phyloP scores from a whole-genome alignment of 2,797 vertebrate species.

The Pelodytes ibericus region DNA sequence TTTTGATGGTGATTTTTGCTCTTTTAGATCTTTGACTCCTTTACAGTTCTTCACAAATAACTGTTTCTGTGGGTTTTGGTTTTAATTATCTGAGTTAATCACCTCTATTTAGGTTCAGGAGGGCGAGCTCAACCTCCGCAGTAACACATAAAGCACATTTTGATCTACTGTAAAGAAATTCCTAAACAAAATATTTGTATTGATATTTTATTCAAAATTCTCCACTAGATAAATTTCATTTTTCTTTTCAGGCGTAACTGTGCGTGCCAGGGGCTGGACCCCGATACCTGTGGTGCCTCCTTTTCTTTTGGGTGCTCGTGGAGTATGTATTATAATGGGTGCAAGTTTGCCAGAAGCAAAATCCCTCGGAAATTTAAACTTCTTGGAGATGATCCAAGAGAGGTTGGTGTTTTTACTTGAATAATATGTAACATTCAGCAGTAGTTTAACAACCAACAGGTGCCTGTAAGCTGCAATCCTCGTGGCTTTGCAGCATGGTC shows the following conservation, averaged over 20 bases:
- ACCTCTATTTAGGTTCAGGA: no score
- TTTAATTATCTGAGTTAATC: no score
- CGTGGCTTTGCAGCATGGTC: no score
- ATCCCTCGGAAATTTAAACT: constrained; percentile 97
- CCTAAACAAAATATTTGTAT: no score
- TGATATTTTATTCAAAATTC: no score
- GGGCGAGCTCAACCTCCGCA: no score
- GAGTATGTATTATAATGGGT: constrained; percentile 99
- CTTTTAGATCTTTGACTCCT: no score
- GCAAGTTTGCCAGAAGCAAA: constrained; percentile 99
- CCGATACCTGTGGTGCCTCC: constrained; percentile 92
- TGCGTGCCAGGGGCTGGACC: constrained; percentile 93
- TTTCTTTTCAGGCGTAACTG: constrained; percentile 85
- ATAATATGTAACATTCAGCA: neutral
- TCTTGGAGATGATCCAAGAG: constrained; percentile 90
- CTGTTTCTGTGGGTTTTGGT: no score
- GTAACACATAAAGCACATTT: no score
- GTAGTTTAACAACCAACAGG: neutral
- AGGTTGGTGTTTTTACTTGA: constrained; percentile 76
- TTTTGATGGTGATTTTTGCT: no score
- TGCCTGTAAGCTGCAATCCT: neutral
- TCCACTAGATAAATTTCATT: neutral
- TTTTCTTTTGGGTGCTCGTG: constrained; percentile 99
- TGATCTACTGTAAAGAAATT: no score
- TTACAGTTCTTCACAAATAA: no score